Evolutionary conservation across 1,140 invertebrate genomes (phyloP), one percentile per base, ranked within the genome.

Genomic region (Drosophila lacertosa): DNA sequence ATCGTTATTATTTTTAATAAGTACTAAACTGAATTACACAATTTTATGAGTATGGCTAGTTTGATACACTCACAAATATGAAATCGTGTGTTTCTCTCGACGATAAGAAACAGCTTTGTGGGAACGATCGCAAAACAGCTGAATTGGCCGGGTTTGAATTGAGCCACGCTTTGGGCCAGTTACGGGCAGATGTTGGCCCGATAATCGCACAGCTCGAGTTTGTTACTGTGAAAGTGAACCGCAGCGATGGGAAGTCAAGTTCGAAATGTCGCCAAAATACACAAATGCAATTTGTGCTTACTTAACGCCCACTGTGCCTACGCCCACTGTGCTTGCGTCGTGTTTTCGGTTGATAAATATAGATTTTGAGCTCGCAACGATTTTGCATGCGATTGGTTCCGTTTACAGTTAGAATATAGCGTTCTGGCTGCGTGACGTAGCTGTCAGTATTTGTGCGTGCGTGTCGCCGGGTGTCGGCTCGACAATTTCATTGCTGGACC

Each of bases 191-290:
- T 64, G 15, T 13, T 2, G 29, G 0, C 13, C 24, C 2, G 37
- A 57, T 35, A 35, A 13, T 53, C 18, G 11, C 20, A 9, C 26
- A 42, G 29, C 16, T 26, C 39, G 29, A 67, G 20, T 15, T 6
- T 11, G 16, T 5, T 37, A 18, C 11, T 11, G 13, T 16, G 37
- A 26, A 24, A 66, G 51, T 53, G 69, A 81, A 86, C 81, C 74
- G 82, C 47, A 50, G 57, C 62, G 64, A 58, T 50, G 58, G 69
- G 73, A 81, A 77, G 77, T 81, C 74, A 58, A 67, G 65, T 58
- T 74, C 64, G 48, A 77, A 65, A 53, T 70, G 67, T 51, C 29
- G 50, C 26, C 32, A n/a, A n/a, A n/a, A n/a, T 32, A 18, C 9
- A 16, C n/a, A 39, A 16, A 47, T 45, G 33, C 63, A 59, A 26